phyloP scores from a whole-genome alignment of 2,113 vertebrate genomes.

The Cyprinodon brontotheroides region DNA sequence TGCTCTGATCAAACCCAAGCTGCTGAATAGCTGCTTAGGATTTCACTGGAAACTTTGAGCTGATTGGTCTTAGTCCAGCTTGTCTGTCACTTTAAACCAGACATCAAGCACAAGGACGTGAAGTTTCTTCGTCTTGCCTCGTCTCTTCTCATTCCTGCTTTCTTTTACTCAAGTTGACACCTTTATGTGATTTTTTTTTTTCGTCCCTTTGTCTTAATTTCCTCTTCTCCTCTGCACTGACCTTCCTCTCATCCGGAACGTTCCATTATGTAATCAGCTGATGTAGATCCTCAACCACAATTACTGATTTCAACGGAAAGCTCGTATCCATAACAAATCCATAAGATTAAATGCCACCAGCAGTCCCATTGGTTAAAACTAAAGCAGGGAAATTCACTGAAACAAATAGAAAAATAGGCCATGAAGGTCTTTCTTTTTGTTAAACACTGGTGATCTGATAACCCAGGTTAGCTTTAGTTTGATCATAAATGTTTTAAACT shows the following conservation, averaged over 20 bases:
- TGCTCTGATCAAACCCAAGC: constrained; percentile 5
- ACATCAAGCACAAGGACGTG: constrained; percentile 27
- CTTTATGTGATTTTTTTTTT: background rate
- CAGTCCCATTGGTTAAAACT: constrained; percentile 1
- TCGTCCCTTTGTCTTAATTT: background rate
- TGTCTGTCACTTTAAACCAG: constrained; percentile 51
- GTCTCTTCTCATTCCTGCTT: background rate
- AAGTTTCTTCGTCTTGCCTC: constrained; percentile 47
- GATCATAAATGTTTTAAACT: background rate
- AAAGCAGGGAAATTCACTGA: background rate
- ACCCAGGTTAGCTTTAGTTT: background rate
- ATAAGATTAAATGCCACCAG: constrained; percentile 18
- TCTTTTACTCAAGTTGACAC: constrained; percentile 2
- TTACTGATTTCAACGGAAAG: constrained; percentile 52
- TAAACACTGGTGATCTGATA: too few relatives aligned
- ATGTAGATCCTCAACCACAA: constrained; percentile 44
- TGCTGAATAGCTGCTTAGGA: constrained; percentile 37
- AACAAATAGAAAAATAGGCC: background rate
- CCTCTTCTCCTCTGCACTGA: constrained; percentile 5
- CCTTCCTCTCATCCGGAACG: constrained; percentile 19
- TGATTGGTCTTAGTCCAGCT: constrained; percentile 77
- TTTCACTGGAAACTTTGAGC: constrained; percentile 51
- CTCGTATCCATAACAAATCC: constrained; percentile 47
- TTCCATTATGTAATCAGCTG: constrained; percentile 51
- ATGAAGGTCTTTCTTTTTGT: background rate